Evolutionary conservation across 2,113 vertebrate species (phyloP).

Genomic region (Burhinus oedicnemus): DNA sequence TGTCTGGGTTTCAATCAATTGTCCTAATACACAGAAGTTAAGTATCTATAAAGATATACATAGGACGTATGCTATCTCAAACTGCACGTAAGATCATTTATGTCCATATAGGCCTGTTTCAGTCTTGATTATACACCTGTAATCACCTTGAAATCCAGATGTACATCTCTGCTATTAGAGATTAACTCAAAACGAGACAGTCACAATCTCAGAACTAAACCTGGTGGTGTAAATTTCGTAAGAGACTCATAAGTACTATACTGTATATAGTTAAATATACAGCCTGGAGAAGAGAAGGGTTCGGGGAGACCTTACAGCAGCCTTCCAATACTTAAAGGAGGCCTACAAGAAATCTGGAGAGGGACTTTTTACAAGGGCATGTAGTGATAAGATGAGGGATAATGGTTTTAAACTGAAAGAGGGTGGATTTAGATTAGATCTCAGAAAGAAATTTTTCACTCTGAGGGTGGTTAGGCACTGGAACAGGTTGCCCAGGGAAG

Average conservation of each 20-base stretch:
- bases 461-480: no score
- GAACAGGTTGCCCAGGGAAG: no score
- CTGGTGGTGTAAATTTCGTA: not conserved
- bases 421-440: no score
- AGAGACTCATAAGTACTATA: not conserved
- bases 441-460: no score
- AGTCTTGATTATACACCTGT: not conserved
- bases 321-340: no score
- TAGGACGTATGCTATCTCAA: not conserved
- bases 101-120: not conserved
- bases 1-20: not conserved
- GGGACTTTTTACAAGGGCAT: no score
- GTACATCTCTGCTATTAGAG: not conserved
- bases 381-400: no score
- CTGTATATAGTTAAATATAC: not conserved
- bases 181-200: not conserved
- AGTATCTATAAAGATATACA: not conserved
- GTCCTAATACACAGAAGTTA: not conserved
- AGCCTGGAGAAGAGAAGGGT: no score
- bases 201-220: not conserved
- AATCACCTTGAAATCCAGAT: not conserved
- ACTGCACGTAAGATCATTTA: not conserved
- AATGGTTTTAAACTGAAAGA: no score
- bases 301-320: no score
- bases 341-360: no score